Conservation (phyloP, 2,113 vertebrate species). For the Alligator sinensis region DNA sequence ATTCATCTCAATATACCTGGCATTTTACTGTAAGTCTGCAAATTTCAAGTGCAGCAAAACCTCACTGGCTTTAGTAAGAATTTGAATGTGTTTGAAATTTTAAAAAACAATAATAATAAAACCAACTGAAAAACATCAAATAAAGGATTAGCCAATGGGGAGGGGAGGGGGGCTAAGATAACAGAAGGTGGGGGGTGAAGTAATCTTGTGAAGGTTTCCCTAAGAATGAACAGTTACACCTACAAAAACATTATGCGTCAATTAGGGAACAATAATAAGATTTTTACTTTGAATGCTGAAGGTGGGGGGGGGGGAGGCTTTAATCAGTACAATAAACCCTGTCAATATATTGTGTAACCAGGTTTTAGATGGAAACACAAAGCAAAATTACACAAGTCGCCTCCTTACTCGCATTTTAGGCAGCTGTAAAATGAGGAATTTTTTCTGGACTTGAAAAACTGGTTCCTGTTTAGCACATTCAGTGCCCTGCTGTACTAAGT, state of each 20-base stretch:
- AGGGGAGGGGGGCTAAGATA: not conserved
- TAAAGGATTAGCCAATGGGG: not conserved
- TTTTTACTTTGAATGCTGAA: not conserved
- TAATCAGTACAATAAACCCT: not conserved
- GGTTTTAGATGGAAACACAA: not conserved
- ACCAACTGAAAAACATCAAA: slow-evolving; percentile 57
- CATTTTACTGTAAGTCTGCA: slow-evolving; percentile 63
- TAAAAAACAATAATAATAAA: slow-evolving; percentile 17
- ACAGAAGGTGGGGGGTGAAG: not conserved
- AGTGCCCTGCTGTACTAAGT: not conserved
- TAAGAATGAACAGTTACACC: not conserved
- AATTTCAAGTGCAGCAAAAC: slow-evolving; percentile 55
- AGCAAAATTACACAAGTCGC: not conserved
- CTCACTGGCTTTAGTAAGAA: slow-evolving; percentile 40
- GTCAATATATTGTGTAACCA: not conserved
- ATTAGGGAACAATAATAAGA: not conserved
- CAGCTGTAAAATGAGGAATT: not conserved
- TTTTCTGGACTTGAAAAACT: slow-evolving; percentile 29
- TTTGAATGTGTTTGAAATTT: slow-evolving; percentile 15
- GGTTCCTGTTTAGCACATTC: not conserved
- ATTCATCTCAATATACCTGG: slow-evolving; percentile 69
- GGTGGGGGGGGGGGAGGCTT: not conserved
- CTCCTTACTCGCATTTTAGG: not conserved
- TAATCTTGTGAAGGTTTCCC: slow-evolving; percentile 25
- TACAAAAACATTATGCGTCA: not conserved